Evolutionary conservation across 2,888 invertebrate species (phyloP).

Genomic region (Macrosoma leucophasiata): DNA sequence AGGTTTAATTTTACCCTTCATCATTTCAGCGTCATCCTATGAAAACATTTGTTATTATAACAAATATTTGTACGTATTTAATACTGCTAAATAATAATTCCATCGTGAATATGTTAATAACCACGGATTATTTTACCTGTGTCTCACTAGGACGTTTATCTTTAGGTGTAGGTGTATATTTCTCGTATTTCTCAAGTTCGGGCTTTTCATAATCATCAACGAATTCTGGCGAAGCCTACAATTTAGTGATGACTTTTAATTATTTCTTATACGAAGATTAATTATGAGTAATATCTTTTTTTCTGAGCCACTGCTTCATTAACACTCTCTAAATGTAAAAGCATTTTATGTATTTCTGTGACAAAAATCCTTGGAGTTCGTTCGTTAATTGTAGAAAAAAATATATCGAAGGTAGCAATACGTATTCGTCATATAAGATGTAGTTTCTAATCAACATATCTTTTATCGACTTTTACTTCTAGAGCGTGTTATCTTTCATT

Average conservation of each 20-base stretch:
- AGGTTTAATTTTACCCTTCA: conserved; percentile 67
- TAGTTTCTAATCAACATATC: too few relatives aligned
- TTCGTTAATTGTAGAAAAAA: too few relatives aligned
- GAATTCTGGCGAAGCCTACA: conserved; percentile 63
- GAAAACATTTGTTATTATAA: too few relatives aligned
- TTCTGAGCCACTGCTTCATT: too few relatives aligned
- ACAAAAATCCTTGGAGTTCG: too few relatives aligned
- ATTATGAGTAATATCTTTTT: too few relatives aligned
- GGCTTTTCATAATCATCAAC: conserved; percentile 84
- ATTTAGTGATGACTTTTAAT: conserved; percentile 19
- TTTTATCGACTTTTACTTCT: too few relatives aligned
- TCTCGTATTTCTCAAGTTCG: conserved; percentile 81
- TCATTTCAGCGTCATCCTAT: conserved; percentile 64
- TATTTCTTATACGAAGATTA: conserved; percentile 6
- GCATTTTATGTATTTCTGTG: too few relatives aligned
- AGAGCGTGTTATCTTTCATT: too few relatives aligned
- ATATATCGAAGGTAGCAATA: too few relatives aligned
- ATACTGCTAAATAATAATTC: not conserved
- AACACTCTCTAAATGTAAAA: too few relatives aligned
- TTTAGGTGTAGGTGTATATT: conserved; percentile 59
- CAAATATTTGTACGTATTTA: not conserved
- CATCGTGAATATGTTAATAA: not conserved
- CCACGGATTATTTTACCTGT: conserved; percentile 47
- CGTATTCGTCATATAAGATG: too few relatives aligned
- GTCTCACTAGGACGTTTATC: conserved; percentile 58